Evolutionary conservation across 2,797 vertebrate species (phyloP), one percentile per base, ranked within the genome.

Genomic region (Serranus cabrilla): DNA sequence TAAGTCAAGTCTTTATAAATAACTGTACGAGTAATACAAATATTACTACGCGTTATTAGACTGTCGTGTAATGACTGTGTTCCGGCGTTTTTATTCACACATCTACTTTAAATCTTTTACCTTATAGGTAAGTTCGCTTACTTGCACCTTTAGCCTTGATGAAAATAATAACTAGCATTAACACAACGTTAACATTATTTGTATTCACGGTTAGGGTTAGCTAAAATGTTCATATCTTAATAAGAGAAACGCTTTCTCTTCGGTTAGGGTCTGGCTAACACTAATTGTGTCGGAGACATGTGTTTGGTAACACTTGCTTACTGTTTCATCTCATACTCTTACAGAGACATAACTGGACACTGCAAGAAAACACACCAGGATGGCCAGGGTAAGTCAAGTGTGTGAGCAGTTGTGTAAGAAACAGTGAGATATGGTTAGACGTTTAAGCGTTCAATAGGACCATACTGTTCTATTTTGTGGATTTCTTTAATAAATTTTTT

Each of bases 321-420:
- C 37, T 50, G 34, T 4, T 17, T 31, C n/a, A 49, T 47, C 7
- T 5, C 61, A 16, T 17, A 1, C 59, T 65, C 7, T 25, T 21
- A 39, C 69, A 76, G 81, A 54, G 66, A 57, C 25, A 23, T 3
- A 57, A n/a, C 55, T 51, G 73, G 67, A 77, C 2, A 69, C 52
- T 37, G 63, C 55, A 66, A 40, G 13, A n/a, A 12, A 45, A 23
- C 45, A 14, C 63, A 42, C 37, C 56, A 78, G 49, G 45, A 88
- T 88, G 87, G 39, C 80, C 25, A 31, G 55, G 55, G 85, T 87
- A 72, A 80, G 82, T 80, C 12, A 42, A 9, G n/a, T 72, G 18
- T 18, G 21, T 64, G 16, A 17, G 34, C 13, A 23, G 8, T 14
- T 37, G 13, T 50, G 8, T 45, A 27, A 18, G 23, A 31, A 4